Percentiles rank a stretch among this genome's conserved stretches.
Evolutionary conservation across 1,140 invertebrate species (phyloP).

Genomic region (Panulirus ornatus): DNA sequence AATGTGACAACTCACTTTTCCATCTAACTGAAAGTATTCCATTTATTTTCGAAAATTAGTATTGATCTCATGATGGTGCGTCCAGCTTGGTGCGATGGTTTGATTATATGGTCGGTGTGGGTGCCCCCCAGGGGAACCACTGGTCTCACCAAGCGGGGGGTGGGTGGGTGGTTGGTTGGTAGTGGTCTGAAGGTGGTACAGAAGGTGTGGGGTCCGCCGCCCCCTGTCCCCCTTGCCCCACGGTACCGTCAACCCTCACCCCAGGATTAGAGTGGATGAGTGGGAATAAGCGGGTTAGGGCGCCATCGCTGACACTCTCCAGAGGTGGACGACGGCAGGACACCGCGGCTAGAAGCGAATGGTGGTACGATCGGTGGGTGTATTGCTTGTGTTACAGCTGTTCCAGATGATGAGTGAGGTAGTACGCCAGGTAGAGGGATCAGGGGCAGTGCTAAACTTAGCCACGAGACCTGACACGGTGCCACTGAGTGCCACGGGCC

Average conservation of each 20-base stretch:
- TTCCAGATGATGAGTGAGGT: conserved; percentile 45
- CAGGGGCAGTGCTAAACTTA: conserved; percentile 55
- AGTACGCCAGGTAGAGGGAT: conserved; percentile 44
- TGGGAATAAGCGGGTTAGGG: conserved; percentile 28
- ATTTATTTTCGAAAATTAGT: background rate
- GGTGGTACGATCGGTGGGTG: too few species aligned
- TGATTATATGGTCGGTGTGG: background rate
- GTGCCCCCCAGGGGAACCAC: background rate
- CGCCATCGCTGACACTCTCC: background rate
- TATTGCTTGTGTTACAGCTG: too few species aligned
- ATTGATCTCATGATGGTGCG: background rate
- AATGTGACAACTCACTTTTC: background rate
- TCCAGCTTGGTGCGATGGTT: background rate
- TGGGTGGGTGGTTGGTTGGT: conserved; percentile 17
- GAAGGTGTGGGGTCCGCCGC: conserved; percentile 15
- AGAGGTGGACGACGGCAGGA: too few species aligned
- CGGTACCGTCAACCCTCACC: conserved; percentile 4
- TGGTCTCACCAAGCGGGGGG: background rate
- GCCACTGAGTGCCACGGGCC: conserved; percentile 44
- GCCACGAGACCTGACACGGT: conserved; percentile 50
- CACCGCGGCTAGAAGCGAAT: background rate
- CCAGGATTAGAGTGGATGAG: conserved; percentile 41
- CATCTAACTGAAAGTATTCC: background rate
- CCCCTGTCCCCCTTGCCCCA: background rate
- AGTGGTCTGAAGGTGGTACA: too few species aligned